Conservation (phyloP, 1,140 invertebrate genomes). For the Caenorhabditis remanei region DNA sequence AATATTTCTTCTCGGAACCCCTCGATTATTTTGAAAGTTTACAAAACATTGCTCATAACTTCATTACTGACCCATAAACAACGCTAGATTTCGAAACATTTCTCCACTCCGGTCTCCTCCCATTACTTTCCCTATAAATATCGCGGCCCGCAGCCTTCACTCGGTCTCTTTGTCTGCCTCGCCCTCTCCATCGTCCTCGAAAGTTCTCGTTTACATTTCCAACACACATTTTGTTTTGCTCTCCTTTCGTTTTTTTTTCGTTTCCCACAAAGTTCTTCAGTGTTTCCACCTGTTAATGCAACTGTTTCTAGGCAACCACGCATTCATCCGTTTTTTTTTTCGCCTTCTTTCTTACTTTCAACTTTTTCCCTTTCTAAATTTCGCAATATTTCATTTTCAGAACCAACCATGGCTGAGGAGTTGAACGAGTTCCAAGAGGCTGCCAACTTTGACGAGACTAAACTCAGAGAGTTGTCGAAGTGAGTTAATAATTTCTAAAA, state of each 20-base stretch:
- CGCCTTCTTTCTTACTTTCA: not conserved
- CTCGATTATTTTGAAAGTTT: not conserved
- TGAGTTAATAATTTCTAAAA: not conserved
- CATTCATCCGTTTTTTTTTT: not conserved
- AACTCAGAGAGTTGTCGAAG: not conserved
- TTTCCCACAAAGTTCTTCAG: too few relatives aligned
- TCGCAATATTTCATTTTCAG: slow-evolving; percentile 7
- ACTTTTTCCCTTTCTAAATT: not conserved
- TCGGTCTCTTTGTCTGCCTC: not conserved
- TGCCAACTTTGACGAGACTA: not conserved
- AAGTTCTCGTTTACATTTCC: not conserved
- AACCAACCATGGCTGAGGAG: slow-evolving; percentile 9
- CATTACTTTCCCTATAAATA: slow-evolving; percentile 14
- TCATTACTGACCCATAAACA: not conserved
- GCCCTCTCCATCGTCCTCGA: not conserved
- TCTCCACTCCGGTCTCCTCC: not conserved
- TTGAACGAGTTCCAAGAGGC: not conserved
- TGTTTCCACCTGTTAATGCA: not conserved
- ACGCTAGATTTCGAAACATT: slow-evolving; percentile 6
- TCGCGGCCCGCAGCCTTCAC: not conserved
- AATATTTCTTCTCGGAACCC: not conserved
- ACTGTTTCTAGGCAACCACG: not conserved
- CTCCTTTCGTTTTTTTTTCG: too few relatives aligned
- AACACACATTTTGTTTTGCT: not conserved
- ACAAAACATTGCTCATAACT: not conserved